Evolutionary conservation across 2,888 invertebrate genomes (phyloP).

Genomic region (Blomia tropicalis): DNA sequence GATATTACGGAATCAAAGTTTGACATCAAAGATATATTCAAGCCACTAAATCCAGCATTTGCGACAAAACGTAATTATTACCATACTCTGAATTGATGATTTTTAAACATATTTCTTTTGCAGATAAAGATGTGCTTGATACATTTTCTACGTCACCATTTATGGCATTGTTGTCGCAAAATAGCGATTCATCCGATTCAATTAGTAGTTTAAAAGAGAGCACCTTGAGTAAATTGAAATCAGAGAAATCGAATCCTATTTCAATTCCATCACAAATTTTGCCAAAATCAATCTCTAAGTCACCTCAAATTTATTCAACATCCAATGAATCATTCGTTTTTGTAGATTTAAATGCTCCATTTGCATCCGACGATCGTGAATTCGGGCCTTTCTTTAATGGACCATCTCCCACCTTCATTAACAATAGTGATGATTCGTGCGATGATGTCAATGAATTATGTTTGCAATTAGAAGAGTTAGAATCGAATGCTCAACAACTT

Average conservation of each 20-base stretch:
- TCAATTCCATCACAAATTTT: not conserved
- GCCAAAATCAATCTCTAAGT: constrained; percentile 8
- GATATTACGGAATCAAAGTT: not conserved
- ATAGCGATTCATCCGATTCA: not conserved
- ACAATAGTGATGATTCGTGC: constrained; percentile 27
- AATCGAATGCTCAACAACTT: constrained; percentile 55
- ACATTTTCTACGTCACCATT: constrained; percentile 4
- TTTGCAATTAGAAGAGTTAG: constrained; percentile 54
- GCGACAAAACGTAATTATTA: constrained; percentile 9
- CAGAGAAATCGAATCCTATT: not conserved
- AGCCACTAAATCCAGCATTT: constrained; percentile 24
- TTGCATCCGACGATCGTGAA: constrained; percentile 24
- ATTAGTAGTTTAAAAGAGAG: not conserved
- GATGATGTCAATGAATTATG: constrained; percentile 49
- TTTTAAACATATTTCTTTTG: not conserved
- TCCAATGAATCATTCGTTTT: constrained; percentile 25
- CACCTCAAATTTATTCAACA: constrained; percentile 20
- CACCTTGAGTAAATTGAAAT: not conserved
- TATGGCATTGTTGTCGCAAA: not conserved
- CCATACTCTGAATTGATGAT: not conserved
- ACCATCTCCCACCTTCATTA: constrained; percentile 19
- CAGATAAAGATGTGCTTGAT: not conserved
- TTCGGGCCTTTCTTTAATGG: constrained; percentile 24
- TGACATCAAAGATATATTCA: not conserved
- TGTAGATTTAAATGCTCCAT: constrained; percentile 26